Percentiles rank a stretch among this genome's conserved stretches.
Evolutionary conservation across 2,797 vertebrate genomes (phyloP).

Genomic region (Aeoliscus strigatus): DNA sequence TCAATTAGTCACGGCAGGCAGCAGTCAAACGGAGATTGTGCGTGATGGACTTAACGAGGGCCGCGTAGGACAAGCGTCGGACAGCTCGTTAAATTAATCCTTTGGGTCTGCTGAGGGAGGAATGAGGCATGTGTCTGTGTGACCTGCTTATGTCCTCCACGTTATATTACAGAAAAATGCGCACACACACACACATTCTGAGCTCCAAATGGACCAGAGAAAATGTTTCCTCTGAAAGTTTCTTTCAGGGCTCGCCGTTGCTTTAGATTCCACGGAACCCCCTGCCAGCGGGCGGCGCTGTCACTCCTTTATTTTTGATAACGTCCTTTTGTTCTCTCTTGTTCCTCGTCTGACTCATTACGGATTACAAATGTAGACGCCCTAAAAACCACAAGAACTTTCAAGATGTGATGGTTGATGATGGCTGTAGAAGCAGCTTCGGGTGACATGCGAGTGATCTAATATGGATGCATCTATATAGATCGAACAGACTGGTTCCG

Average conservation of each 20-base stretch:
- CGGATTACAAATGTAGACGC: too few relatives aligned
- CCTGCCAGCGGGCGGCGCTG: slow-evolving; percentile 22
- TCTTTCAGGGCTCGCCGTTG: slow-evolving; percentile 33
- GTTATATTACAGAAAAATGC: slow-evolving; percentile 45
- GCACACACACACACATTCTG: slow-evolving; percentile 12
- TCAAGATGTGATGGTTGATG: too few relatives aligned
- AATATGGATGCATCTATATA: too few relatives aligned
- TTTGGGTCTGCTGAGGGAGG: slow-evolving; percentile 65
- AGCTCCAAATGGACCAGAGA: slow-evolving; percentile 49
- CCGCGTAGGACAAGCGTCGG: slow-evolving; percentile 67
- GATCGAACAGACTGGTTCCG: too few relatives aligned
- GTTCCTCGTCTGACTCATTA: too few relatives aligned
- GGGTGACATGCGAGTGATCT: too few relatives aligned
- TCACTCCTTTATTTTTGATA: too few relatives aligned
- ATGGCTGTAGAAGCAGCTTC: too few relatives aligned
- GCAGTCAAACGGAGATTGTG: slow-evolving; percentile 73
- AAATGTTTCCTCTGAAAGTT: slow-evolving; percentile 65
- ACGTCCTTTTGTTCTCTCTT: too few relatives aligned
- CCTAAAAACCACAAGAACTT: too few relatives aligned
- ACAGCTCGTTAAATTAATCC: slow-evolving; percentile 79
- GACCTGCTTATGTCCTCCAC: slow-evolving; percentile 74
- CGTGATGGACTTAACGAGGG: slow-evolving; percentile 74
- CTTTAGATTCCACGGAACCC: slow-evolving; percentile 48
- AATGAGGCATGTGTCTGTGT: slow-evolving; percentile 70
- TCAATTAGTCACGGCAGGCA: slow-evolving; percentile 74